Conservation (phyloP, 1,140 invertebrate species). For the Heliconius congener region DNA sequence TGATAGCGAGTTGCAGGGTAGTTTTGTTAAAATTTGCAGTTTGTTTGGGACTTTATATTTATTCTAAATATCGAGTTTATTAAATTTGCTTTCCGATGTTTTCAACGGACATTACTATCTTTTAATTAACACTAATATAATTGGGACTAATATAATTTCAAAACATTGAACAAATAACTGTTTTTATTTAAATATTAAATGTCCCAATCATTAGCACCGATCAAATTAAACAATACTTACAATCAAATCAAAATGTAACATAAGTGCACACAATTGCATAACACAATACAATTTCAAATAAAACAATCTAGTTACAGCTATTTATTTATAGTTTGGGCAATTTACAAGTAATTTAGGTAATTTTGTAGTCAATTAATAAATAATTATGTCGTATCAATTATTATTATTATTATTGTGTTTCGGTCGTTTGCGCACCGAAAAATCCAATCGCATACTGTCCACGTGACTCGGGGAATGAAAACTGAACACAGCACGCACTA, state of each 20-base stretch:
- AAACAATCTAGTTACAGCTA: constrained; percentile 33
- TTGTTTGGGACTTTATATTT: constrained; percentile 32
- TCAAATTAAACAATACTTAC: constrained; percentile 4
- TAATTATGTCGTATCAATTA: constrained; percentile 49
- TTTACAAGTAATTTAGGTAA: constrained; percentile 50
- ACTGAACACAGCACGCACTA: constrained; percentile 46
- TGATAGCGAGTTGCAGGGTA: neutral
- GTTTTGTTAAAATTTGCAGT: constrained; percentile 21
- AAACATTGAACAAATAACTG: neutral
- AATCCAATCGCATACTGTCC: constrained; percentile 43
- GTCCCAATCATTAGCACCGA: neutral
- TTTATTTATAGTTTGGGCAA: constrained; percentile 39
- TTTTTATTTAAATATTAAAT: neutral
- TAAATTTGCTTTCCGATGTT: neutral
- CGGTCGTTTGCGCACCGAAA: constrained; percentile 32
- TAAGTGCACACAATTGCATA: constrained; percentile 48
- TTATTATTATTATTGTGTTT: constrained; percentile 3
- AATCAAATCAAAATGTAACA: neutral
- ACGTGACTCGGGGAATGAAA: constrained; percentile 49
- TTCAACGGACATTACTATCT: neutral
- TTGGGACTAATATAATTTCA: neutral
- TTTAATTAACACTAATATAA: neutral
- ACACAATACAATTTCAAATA: constrained; percentile 35
- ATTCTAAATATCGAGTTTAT: neutral
- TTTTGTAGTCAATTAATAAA: constrained; percentile 52